phyloP scores from a whole-genome alignment of 1,140 invertebrate genomes.

The Galleria mellonella region DNA sequence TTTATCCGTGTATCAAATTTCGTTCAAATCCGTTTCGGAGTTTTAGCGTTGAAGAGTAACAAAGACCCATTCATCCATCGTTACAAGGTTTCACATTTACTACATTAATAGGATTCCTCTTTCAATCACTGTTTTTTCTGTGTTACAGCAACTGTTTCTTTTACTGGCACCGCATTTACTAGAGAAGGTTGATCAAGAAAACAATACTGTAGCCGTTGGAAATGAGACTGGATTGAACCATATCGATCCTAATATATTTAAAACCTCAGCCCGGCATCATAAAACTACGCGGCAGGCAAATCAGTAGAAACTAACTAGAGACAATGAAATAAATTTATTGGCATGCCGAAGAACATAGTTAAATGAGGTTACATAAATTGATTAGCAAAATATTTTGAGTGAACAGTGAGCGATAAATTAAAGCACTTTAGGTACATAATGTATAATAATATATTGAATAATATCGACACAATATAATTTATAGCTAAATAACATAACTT shows the following conservation, averaged over 20 bases:
- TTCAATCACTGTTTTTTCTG: slow-evolving; percentile 3
- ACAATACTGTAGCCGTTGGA: slow-evolving; percentile 10
- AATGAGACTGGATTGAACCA: slow-evolving; percentile 62
- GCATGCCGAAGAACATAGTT: neutral
- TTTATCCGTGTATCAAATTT: no score
- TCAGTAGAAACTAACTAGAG: slow-evolving; percentile 3
- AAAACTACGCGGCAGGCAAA: slow-evolving; percentile 37
- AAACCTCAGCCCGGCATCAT: slow-evolving; percentile 56
- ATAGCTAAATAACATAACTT: slow-evolving; percentile 65
- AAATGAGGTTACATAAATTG: neutral
- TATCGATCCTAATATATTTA: slow-evolving; percentile 70
- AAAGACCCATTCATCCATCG: no score
- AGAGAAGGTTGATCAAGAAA: slow-evolving; percentile 55
- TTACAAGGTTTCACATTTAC: no score
- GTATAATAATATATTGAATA: slow-evolving; percentile 55
- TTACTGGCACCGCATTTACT: slow-evolving; percentile 75
- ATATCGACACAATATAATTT: slow-evolving; percentile 59
- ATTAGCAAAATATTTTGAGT: no score
- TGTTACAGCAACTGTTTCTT: slow-evolving; percentile 74
- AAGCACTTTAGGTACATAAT: slow-evolving; percentile 41
- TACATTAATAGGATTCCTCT: no score
- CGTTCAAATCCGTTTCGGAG: no score
- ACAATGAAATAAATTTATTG: neutral
- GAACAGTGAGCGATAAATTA: slow-evolving; percentile 31
- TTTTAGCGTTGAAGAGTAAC: no score